Evolutionary conservation across 2,113 vertebrate species (phyloP), one percentile per base, ranked within the genome.

Genomic region (Myiozetetes cayanensis): DNA sequence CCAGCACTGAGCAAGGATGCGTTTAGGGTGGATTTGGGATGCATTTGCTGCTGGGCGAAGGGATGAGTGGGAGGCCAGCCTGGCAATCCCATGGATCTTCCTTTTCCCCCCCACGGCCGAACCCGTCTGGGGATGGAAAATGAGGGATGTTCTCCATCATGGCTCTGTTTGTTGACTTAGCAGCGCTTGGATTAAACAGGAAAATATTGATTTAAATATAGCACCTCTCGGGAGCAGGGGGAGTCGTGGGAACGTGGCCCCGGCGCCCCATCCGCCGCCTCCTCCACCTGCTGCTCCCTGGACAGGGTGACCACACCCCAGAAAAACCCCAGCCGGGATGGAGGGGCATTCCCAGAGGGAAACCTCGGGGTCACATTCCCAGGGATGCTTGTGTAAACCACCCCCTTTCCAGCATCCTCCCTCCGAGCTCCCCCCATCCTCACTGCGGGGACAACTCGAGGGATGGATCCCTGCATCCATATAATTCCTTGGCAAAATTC

Each of bases 141-240:
- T 74, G 6, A 88, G 95, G 94, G 52, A 79, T 7, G 62, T 24
- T 92, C 4, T 1, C 88, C 44, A 67, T 82, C 72, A 9, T 1
- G 79, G 82, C 71, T 73, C 58, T 95, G 94, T 93, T 94, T 94
- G 95, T 96, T 95, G 95, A 92, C 61, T 88, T 84, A 78, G 92
- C 72, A 62, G 95, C 59, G 3, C 67, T 79, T 4, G 22, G 90
- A 86, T 83, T 83, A 92, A 95, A 96, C 79, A 93, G 94, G 92
- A 94, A 93, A 96, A 94, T 90, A 88, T 79, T 92, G 95, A 95
- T 91, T 92, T 92, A 95, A 95, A 96, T 90, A 92, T 59, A 95
- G 95, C 91, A 92, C 95, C 88, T 96, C 83, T 47, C 50, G 33
- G 86, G 94, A 92, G 73, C 43, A 2, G 4, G 22, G 22, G 58